Base-by-base conservation (phyloP, 2,888 invertebrate species). In the Drosophila rubida region DNA sequence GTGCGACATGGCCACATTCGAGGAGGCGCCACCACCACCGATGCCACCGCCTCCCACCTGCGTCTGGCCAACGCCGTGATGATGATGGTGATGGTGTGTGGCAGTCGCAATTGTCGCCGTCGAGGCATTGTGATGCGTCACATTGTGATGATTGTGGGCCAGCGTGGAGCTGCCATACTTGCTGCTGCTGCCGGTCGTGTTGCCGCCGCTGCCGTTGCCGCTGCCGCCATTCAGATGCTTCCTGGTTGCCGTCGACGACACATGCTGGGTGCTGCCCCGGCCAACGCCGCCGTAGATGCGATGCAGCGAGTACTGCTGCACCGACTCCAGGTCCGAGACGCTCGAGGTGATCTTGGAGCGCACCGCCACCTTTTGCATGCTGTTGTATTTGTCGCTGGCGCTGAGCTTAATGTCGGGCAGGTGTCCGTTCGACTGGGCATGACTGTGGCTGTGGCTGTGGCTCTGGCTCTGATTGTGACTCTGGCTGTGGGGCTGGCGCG, bases 1-100 rank as follows among this genome's bases (percentile, higher is more conserved):
- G 90, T 94, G 94, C 25, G 94, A 93, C 86, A 94, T 92, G 57
- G 83, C 70, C 51, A 51, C 71, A 49, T 89, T 91, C 37, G 75
- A 69, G 55, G 64, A 27, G 4, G 68, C 6, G 1, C 62, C 7
- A 39, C 54, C 25, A 32, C 0, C 30, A 30, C 30, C n/a, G n/a
- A n/a, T n/a, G 19, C 1, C 27, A 9, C 27, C 27, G 7, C 27
- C 19, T 11, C 22, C 59, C 42, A 23, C 48, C 39, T 37, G 35
- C 14, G 35, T 37, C 22, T 50, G 64, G 48, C 71, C 64, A 19
- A 48, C 61, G 44, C 65, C 78, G 37, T 69, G 57, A 42, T 73
- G 81, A 63, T 89, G 90, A 49, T 80, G 80, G 51, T 87, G 82
- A 53, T 92, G 89, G 78, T 93, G 92, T 41, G 86, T 83, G 14